Evolutionary conservation across 2,888 invertebrate genomes (phyloP).

Genomic region (Drosophila flavopinicola): DNA sequence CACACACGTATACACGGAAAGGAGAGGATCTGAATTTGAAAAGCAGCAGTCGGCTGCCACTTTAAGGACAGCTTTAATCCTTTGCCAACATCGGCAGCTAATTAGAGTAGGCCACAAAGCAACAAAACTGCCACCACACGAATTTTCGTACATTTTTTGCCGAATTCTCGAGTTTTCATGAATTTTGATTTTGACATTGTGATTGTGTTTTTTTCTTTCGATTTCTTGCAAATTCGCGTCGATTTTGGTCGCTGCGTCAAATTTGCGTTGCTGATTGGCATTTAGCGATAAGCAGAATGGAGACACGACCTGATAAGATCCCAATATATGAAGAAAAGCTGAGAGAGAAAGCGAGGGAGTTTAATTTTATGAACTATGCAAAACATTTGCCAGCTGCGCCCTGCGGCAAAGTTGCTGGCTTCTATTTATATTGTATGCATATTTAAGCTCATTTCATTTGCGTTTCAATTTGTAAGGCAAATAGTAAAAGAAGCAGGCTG

Average conservation of each 20-base stretch:
- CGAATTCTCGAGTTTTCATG: neutral
- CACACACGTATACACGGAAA: constrained; percentile 1
- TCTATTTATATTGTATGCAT: constrained; percentile 68
- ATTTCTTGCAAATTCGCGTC: neutral
- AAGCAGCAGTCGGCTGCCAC: constrained; percentile 4
- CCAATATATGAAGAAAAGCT: constrained; percentile 1
- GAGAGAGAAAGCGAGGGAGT: neutral
- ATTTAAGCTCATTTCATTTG: constrained; percentile 74
- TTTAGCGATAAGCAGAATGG: constrained; percentile 45
- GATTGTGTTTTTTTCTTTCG: neutral
- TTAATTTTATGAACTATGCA: constrained; percentile 47
- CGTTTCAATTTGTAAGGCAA: constrained; percentile 63
- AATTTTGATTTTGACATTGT: neutral
- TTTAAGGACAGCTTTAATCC: constrained; percentile 10
- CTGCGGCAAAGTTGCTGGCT: constrained; percentile 35
- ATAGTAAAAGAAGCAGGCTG: constrained; percentile 36
- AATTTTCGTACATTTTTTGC: constrained; percentile 2
- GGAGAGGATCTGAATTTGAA: constrained; percentile 33
- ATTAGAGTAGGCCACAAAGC: constrained; percentile 37
- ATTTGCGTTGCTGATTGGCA: constrained; percentile 55
- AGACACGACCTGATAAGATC: constrained; percentile 9
- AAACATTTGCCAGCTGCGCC: constrained; percentile 40
- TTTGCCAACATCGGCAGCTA: constrained; percentile 11
- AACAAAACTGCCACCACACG: neutral
- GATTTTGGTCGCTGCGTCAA: constrained; percentile 24